phyloP scores from a whole-genome alignment of 2,888 invertebrate species.

The Doris montereyensis region DNA sequence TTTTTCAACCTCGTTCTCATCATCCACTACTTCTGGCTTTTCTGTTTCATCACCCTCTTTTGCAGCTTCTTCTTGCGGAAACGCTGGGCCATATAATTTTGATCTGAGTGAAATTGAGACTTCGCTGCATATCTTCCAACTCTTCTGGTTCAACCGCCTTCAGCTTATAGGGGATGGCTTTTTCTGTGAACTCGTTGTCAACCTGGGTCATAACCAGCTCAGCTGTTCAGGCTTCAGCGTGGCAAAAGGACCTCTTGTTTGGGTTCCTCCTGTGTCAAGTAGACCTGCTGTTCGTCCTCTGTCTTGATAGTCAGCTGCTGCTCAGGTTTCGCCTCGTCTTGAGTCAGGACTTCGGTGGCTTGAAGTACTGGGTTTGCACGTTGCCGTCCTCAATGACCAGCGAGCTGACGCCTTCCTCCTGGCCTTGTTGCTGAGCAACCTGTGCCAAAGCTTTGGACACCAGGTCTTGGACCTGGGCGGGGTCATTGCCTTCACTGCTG shows the following conservation, averaged over 20 bases:
- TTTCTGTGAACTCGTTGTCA: not conserved
- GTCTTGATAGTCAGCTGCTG: too few species aligned
- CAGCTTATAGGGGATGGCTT: not conserved
- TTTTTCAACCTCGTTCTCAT: not conserved
- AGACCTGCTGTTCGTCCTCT: too few species aligned
- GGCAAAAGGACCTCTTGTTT: too few species aligned
- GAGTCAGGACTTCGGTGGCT: too few species aligned
- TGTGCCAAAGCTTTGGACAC: not conserved
- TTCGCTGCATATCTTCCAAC: not conserved
- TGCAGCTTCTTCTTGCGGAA: too few species aligned
- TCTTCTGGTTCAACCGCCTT: not conserved
- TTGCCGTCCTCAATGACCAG: not conserved
- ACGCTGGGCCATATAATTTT: too few species aligned
- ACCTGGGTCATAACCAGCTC: not conserved
- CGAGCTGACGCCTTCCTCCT: not conserved
- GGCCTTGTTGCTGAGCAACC: not conserved
- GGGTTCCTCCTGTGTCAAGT: too few species aligned
- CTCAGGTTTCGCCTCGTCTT: too few species aligned
- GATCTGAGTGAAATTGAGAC: too few species aligned
- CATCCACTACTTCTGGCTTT: not conserved
- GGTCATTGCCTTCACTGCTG: not conserved
- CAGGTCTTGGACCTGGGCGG: not conserved
- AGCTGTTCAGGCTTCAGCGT: not conserved
- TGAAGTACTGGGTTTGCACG: too few species aligned
- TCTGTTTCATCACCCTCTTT: not conserved